Evolutionary conservation across 2,113 vertebrate genomes (phyloP), one percentile per base, ranked within the genome.

Genomic region (Colinus virginianus): DNA sequence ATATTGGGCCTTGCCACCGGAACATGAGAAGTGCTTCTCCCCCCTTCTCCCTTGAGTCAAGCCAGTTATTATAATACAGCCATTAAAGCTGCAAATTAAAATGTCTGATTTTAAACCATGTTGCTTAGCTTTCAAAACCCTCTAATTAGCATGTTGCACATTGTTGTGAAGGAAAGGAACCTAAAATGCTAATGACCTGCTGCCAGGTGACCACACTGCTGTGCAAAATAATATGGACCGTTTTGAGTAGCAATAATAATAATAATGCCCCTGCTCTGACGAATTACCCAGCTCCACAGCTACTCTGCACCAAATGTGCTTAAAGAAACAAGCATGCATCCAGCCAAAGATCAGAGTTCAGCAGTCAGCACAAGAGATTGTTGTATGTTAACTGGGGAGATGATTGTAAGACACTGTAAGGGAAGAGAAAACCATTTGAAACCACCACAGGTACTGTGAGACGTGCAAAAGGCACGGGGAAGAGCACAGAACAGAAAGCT

Each of bases 71-170:
- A 97, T 97, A 97, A 98, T 95, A 97, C 93, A 98, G 97, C 97
- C 96, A 98, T 98, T 98, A 98, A 97, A 97, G 96, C 97, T 96
- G 94, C 97, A 98, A 97, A 97, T 97, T 98, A 97, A 97, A 98
- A 98, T 96, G 97, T 97, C 96, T 97, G 97, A 96, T 97, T 97
- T 98, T 98, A 97, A 97, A 98, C 98, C 98, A 98, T 97, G 98
- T 98, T 98, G 97, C 97, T 97, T 96, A 95, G 98, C 96, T 98
- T 98, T 98, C 97, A 97, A 97, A 98, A 96, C 94, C 90, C 97
- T 97, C 93, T 97, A 98, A 98, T 98, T 98, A 98, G 96, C 97
- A 98, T 98, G 98, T 98, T 97, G 94, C 93, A 87, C 94, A 97
- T 98, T 98, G 98, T 97, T 97, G 97, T 94, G 94, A 97, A 84